Conservation (phyloP, 2,113 vertebrate genomes). For the Rhinoderma darwinii region DNA sequence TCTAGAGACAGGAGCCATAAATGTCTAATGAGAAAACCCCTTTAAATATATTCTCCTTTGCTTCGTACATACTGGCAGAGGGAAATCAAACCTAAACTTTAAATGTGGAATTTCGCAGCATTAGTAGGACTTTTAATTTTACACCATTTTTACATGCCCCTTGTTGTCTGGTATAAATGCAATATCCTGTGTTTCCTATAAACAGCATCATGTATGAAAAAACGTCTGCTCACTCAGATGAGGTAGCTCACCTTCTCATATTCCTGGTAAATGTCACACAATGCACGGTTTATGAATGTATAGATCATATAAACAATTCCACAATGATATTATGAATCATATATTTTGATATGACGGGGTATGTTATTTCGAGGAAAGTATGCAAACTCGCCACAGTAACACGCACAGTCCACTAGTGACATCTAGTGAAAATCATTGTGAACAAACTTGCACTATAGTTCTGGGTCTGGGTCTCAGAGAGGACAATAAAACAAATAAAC, state of each 20-base stretch:
- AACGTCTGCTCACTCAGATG: neutral
- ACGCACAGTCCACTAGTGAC: conserved; percentile 30
- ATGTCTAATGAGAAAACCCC: too few species aligned
- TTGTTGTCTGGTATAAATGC: neutral
- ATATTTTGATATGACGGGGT: conserved; percentile 1
- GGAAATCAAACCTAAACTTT: neutral
- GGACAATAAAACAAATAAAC: too few species aligned
- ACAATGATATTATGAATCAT: neutral
- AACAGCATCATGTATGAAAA: neutral
- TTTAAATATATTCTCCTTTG: neutral
- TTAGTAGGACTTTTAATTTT: neutral
- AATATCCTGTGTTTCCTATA: conserved; percentile 18
- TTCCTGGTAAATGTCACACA: conserved; percentile 5
- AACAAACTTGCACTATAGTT: neutral
- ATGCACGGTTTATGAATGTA: conserved; percentile 31
- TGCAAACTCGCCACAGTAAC: neutral
- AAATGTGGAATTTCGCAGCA: neutral
- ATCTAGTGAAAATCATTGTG: conserved; percentile 22
- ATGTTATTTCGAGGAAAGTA: neutral
- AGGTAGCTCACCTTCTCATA: neutral
- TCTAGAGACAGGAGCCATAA: too few species aligned
- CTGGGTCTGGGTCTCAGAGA: neutral
- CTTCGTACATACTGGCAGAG: neutral
- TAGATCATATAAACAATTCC: conserved; percentile 34
- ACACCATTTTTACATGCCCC: neutral